Conservation (phyloP, 35 echinoderm and acorn worm genomes). For the Anneissia japonica region DNA sequence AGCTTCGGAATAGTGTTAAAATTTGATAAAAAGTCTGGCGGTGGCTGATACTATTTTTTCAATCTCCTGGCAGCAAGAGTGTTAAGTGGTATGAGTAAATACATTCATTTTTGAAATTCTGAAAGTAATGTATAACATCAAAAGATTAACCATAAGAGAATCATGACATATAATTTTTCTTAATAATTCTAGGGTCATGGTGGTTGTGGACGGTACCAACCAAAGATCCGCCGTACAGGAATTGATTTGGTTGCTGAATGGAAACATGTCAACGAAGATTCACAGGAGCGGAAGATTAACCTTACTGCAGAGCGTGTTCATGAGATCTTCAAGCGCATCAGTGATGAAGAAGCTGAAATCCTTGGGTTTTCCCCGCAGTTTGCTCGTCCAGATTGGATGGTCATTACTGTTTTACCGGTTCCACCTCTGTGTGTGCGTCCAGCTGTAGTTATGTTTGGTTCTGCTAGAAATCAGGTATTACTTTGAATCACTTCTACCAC, state of each 20-base stretch:
- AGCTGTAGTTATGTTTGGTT: constrained; percentile 87
- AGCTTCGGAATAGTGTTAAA: no score
- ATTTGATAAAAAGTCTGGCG: no score
- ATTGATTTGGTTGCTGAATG: constrained; percentile 83
- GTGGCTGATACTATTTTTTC: no score
- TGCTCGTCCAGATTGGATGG: constrained; percentile 92
- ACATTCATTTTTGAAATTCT: no score
- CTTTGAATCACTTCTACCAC: no score
- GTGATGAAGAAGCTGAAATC: constrained; percentile 71
- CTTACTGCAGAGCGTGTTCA: constrained; percentile 80
- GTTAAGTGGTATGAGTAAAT: no score
- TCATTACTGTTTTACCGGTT: constrained; percentile 81
- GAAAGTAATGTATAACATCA: no score
- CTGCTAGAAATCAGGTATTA: constrained; percentile 87
- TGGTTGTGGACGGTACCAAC: constrained; percentile 85
- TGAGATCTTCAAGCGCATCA: constrained; percentile 88
- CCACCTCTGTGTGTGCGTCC: constrained; percentile 89
- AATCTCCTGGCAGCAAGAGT: no score
- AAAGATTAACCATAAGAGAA: no score
- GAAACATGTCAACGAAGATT: constrained; percentile 94
- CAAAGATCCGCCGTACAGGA: constrained; percentile 65
- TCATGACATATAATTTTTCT: no score
- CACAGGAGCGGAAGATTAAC: constrained; percentile 86
- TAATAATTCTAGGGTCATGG: constrained; percentile 62
- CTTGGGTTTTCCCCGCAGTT: constrained; percentile 85